Evolutionary conservation across 2,888 invertebrate genomes (phyloP).

Genomic region (Hirtodrosophila histrioides): DNA sequence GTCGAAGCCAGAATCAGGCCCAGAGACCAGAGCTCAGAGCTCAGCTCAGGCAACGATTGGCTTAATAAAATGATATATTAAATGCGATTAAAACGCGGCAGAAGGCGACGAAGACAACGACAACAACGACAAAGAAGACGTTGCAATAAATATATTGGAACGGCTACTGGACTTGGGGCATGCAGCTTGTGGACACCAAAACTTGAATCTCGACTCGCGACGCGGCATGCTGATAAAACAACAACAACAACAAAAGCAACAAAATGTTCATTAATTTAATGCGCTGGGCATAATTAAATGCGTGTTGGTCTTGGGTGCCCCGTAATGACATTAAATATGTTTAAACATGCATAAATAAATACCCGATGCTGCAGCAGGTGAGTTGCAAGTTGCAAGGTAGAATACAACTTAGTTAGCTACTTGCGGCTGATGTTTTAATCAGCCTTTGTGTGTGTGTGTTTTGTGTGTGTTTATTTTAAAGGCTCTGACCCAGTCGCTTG

Average conservation of each 20-base stretch:
- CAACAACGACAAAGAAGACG: slow-evolving; percentile 26
- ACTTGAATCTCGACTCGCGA: slow-evolving; percentile 24
- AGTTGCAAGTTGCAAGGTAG: slow-evolving; percentile 6
- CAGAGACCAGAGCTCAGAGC: slow-evolving; percentile 24
- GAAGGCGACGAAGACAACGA: slow-evolving; percentile 42
- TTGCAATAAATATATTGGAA: slow-evolving; percentile 75
- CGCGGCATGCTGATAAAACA: slow-evolving; percentile 47
- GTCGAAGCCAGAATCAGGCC: slow-evolving; percentile 16
- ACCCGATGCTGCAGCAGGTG: slow-evolving; percentile 12
- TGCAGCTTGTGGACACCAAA: slow-evolving; percentile 13
- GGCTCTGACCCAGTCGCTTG: slow-evolving; percentile 68
- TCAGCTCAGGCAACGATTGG: slow-evolving; percentile 53
- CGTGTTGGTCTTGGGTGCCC: slow-evolving; percentile 70
- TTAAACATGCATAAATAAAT: slow-evolving; percentile 80
- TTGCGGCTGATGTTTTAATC: slow-evolving; percentile 73
- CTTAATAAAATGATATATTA: slow-evolving; percentile 79
- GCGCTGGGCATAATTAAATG: slow-evolving; percentile 76
- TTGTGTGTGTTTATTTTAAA: slow-evolving; percentile 43
- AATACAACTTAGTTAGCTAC: slow-evolving; percentile 27
- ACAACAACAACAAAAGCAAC: not conserved
- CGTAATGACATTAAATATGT: slow-evolving; percentile 79
- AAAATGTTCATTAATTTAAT: slow-evolving; percentile 78
- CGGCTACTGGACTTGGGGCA: slow-evolving; percentile 54
- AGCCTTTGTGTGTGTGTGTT: slow-evolving; percentile 37
- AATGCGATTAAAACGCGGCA: slow-evolving; percentile 73